Evolutionary conservation across 2,797 vertebrate species (phyloP).

Genomic region (Erethizon dorsatum): DNA sequence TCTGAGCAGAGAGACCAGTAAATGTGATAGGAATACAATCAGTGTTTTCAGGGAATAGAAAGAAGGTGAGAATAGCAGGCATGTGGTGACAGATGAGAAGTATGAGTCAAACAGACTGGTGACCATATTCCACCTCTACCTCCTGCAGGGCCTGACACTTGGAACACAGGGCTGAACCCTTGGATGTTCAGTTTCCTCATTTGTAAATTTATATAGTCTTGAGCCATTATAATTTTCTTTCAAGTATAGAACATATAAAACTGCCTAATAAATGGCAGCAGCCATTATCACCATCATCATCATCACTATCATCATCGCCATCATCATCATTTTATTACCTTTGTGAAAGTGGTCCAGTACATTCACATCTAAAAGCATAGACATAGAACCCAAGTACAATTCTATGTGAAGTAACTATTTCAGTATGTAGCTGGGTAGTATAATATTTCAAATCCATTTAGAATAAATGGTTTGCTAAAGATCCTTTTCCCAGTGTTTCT

Average conservation of each 20-base stretch:
- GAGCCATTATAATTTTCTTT: not conserved
- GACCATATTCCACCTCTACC: not conserved
- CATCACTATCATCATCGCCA: not conserved
- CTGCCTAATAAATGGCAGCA: not conserved
- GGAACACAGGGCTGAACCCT: not conserved
- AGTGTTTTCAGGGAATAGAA: not conserved
- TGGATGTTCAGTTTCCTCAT: not conserved
- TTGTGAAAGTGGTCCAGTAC: not conserved
- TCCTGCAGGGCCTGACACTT: not conserved
- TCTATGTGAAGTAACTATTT: not conserved
- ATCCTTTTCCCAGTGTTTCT: not conserved
- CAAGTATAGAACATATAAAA: not conserved
- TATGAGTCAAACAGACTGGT: not conserved
- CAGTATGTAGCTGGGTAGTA: not conserved
- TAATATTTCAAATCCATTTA: constrained; percentile 30
- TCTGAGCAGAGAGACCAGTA: not conserved
- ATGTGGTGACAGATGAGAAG: not conserved
- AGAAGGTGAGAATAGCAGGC: not conserved
- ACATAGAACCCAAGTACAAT: not conserved
- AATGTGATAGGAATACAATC: not conserved
- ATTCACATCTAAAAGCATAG: not conserved
- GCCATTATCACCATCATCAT: not conserved
- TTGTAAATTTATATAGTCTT: not conserved
- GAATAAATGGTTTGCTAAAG: not conserved
- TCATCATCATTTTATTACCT: not conserved